These are phyloP conservation scores for Drosophila busckii DNA, from an alignment of 1,140 invertebrate genomes.

Conservation along the genomic window DNA sequence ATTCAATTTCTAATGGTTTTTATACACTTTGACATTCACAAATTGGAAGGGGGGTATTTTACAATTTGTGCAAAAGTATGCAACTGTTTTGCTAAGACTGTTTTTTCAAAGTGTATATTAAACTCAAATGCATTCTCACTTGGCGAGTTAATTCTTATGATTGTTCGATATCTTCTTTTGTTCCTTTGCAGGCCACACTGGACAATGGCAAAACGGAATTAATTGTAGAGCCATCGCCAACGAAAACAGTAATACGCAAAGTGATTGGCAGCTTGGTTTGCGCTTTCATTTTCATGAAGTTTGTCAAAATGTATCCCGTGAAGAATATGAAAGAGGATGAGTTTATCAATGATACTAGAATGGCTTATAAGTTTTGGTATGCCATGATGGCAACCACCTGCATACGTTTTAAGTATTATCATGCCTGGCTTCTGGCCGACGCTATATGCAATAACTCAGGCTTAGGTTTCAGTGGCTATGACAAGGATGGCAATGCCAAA, in stretches of 20 bases:
- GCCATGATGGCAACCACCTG: slow-evolving; percentile 87
- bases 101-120: too few relatives aligned
- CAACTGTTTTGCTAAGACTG: too few relatives aligned
- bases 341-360: slow-evolving; percentile 83
- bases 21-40: too few relatives aligned
- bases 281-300: slow-evolving; percentile 83
- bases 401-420: slow-evolving; percentile 95
- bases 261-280: slow-evolving; percentile 83
- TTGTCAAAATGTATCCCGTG: slow-evolving; percentile 84
- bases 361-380: slow-evolving; percentile 83
- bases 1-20: too few relatives aligned
- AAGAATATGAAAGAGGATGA: slow-evolving; percentile 84
- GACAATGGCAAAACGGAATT: slow-evolving; percentile 79
- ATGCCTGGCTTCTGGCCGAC: slow-evolving; percentile 96
- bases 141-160: background rate
- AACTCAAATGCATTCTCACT: too few relatives aligned
- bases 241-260: slow-evolving; percentile 83
- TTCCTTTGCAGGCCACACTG: slow-evolving; percentile 55
- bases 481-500: slow-evolving; percentile 83
- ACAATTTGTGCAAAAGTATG: too few relatives aligned
- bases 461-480: slow-evolving; percentile 92
- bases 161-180: background rate
- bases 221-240: slow-evolving; percentile 83
- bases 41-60: too few relatives aligned
- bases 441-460: slow-evolving; percentile 96